Evolutionary conservation across 2,888 invertebrate species (phyloP).

Genomic region (Blastobasis adustella): DNA sequence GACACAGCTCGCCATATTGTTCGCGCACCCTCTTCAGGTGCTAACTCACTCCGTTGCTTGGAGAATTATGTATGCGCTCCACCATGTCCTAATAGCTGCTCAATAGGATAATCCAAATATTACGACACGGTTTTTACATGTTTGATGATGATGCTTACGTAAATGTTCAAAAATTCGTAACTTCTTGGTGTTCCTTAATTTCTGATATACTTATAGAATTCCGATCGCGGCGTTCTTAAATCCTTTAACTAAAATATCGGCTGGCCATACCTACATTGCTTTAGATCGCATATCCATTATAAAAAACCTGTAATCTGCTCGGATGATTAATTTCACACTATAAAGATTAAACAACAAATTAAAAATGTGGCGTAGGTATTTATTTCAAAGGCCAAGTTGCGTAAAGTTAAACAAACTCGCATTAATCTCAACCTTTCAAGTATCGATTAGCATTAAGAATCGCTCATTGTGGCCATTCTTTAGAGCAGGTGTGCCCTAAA

Average conservation of each 20-base stretch:
- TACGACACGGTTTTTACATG: no score
- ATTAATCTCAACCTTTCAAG: slow-evolving; percentile 64
- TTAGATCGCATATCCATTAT: not conserved
- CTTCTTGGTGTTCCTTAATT: no score
- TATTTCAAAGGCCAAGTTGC: slow-evolving; percentile 28
- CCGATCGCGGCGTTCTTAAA: no score
- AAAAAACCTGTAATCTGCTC: not conserved
- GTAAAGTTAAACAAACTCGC: slow-evolving; percentile 42
- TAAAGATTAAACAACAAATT: no score
- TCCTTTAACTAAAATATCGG: not conserved
- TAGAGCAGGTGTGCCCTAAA: slow-evolving; percentile 66
- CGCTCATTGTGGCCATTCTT: slow-evolving; percentile 49
- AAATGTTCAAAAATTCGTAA: no score
- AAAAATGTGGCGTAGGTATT: slow-evolving; percentile 1
- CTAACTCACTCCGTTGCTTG: slow-evolving; percentile 29
- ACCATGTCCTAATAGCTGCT: no score
- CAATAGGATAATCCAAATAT: no score
- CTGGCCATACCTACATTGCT: not conserved
- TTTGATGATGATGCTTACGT: no score
- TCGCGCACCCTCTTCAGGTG: slow-evolving; percentile 26
- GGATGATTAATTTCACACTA: no score
- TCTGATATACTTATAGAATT: no score
- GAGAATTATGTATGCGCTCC: not conserved
- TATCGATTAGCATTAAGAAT: slow-evolving; percentile 50
- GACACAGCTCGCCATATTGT: slow-evolving; percentile 35